Percentiles rank a stretch among this genome's conserved stretches.
Evolutionary conservation across 1,140 invertebrate species (phyloP).

Genomic region (Bombyx mori): DNA sequence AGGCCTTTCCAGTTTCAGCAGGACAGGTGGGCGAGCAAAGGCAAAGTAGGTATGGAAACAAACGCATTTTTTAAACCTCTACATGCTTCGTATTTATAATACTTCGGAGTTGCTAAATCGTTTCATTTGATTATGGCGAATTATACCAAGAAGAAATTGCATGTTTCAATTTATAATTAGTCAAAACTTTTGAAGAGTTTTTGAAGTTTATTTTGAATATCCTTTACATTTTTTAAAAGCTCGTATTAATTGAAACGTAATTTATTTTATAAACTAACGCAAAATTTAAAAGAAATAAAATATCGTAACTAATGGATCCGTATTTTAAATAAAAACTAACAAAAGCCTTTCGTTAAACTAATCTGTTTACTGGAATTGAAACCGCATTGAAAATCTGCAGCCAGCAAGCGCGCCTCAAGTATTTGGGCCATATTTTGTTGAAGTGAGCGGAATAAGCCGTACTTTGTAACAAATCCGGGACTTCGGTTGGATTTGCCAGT

Average conservation of each 20-base stretch:
- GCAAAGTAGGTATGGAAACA: no score
- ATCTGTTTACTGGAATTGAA: constrained; percentile 22
- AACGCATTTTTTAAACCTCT: no score
- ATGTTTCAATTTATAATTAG: no score
- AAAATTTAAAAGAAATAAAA: no score
- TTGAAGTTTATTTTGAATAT: background rate
- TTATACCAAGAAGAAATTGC: no score
- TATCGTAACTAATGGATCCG: background rate
- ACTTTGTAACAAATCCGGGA: constrained; percentile 55
- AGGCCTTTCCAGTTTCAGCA: no score
- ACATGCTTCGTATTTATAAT: background rate
- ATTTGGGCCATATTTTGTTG: constrained; percentile 42
- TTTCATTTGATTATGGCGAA: background rate
- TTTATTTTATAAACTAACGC: background rate
- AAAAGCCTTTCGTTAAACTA: background rate
- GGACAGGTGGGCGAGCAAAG: no score
- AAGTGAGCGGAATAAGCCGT: constrained; percentile 44
- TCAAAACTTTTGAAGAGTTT: no score
- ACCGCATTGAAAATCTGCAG: constrained; percentile 35
- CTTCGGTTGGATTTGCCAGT: constrained; percentile 43
- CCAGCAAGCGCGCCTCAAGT: constrained; percentile 38
- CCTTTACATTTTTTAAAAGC: background rate
- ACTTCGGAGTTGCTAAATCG: background rate
- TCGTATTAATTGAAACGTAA: background rate
- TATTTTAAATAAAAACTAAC: background rate